Conservation (phyloP, 2,888 invertebrate species). For the Nomada ferruginata region DNA sequence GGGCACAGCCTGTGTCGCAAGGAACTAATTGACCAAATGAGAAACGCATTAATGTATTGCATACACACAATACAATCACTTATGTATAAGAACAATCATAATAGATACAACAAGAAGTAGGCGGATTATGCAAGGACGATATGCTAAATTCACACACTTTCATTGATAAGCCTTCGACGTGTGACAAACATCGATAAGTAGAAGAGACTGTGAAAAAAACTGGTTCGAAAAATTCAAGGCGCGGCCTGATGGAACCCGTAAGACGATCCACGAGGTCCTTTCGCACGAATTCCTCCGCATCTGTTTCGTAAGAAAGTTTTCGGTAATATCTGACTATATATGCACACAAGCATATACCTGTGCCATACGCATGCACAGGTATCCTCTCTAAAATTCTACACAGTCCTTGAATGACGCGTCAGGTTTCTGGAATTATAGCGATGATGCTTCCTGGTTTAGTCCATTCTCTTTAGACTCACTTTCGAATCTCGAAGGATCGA, state of each 20-base stretch:
- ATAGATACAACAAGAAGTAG: not conserved
- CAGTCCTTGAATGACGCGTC: not conserved
- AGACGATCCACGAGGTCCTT: slow-evolving; percentile 49
- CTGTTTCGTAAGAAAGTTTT: slow-evolving; percentile 35
- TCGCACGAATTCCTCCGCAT: slow-evolving; percentile 42
- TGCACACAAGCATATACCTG: not conserved
- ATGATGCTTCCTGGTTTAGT: not conserved
- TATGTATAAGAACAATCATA: not conserved
- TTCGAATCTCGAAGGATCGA: not conserved
- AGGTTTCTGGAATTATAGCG: not conserved
- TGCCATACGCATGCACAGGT: not conserved
- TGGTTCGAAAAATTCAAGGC: slow-evolving; percentile 58
- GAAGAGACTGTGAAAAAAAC: slow-evolving; percentile 64
- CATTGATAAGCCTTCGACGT: not conserved
- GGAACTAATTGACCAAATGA: not conserved
- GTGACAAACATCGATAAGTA: not conserved
- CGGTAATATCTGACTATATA: not conserved
- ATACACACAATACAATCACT: too few relatives aligned
- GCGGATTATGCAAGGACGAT: slow-evolving; percentile 17
- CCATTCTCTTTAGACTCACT: not conserved
- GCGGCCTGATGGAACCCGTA: slow-evolving; percentile 52
- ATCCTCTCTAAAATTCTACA: not conserved
- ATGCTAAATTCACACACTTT: slow-evolving; percentile 16
- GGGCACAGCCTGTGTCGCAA: slow-evolving; percentile 11
- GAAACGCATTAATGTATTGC: not conserved